phyloP scores from a whole-genome alignment of 2,797 vertebrate species.

The Poecilia velifera region DNA sequence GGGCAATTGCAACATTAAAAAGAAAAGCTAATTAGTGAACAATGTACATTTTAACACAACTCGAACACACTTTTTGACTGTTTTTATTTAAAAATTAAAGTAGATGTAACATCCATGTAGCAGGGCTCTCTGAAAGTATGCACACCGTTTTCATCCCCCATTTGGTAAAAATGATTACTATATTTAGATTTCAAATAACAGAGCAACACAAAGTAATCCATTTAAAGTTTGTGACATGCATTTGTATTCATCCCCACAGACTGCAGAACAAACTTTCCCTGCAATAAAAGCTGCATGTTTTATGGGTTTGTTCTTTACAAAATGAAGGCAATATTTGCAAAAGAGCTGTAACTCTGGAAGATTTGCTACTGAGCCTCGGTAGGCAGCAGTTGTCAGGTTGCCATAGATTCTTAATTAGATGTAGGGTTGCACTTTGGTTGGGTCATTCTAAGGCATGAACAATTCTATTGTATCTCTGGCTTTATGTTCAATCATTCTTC shows the following conservation, averaged over 20 bases:
- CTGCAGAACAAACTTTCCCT: not conserved
- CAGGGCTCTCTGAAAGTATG: not conserved
- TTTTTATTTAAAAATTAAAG: conserved; percentile 23
- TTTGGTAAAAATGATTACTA: not conserved
- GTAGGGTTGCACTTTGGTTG: not conserved
- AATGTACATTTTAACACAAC: conserved; percentile 3
- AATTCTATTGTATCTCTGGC: not conserved
- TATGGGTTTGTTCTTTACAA: not conserved
- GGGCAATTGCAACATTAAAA: conserved; percentile 15
- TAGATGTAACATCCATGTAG: not conserved
- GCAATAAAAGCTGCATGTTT: not conserved
- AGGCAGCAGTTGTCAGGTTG: not conserved
- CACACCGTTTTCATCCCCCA: not conserved
- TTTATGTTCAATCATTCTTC: not conserved
- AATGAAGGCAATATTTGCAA: not conserved
- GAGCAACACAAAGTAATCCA: not conserved
- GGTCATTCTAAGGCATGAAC: not conserved
- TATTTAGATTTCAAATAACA: not conserved
- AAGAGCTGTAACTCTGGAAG: not conserved
- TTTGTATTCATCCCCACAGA: not conserved
- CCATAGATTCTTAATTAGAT: not conserved
- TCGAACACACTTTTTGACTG: not conserved
- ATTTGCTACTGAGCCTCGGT: not conserved
- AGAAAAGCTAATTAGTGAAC: not conserved
- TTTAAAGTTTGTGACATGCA: not conserved